Conservation (phyloP, 1,140 invertebrate species). For the Drosophila cardini region DNA sequence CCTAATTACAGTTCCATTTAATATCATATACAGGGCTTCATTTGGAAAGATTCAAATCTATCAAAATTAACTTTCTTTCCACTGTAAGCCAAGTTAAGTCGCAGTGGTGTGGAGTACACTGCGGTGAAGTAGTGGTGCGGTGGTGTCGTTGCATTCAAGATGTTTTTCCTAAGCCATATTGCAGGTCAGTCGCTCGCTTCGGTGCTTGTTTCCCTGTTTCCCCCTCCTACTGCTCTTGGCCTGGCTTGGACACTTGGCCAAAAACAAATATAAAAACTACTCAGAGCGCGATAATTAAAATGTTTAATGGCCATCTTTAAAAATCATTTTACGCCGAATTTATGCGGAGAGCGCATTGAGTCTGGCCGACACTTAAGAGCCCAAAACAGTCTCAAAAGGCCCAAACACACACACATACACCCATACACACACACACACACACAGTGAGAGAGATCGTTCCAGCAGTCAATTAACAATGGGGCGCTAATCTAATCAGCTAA, state of each 20-base stretch:
- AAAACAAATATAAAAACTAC: conserved; percentile 43
- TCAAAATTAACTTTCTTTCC: background rate
- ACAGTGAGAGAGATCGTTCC: conserved; percentile 14
- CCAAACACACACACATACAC: conserved; percentile 1
- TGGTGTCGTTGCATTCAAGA: conserved; percentile 2
- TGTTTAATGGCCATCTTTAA: conserved; percentile 77
- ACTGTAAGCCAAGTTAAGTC: conserved; percentile 24
- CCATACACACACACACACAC: background rate
- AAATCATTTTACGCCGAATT: conserved; percentile 80
- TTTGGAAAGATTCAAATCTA: too few species aligned
- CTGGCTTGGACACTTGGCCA: conserved; percentile 4
- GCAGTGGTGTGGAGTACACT: too few species aligned
- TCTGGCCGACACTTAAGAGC: conserved; percentile 26
- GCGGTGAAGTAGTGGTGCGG: background rate
- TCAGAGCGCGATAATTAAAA: conserved; percentile 70
- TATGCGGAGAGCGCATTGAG: conserved; percentile 40
- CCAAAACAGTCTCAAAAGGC: conserved; percentile 11
- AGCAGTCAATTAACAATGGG: conserved; percentile 56
- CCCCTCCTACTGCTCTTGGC: conserved; percentile 1
- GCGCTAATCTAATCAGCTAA: conserved; percentile 69
- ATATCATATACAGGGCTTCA: too few species aligned
- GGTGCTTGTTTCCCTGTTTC: conserved; percentile 26
- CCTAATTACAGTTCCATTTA: too few species aligned
- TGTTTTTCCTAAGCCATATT: conserved; percentile 14
- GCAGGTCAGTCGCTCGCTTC: conserved; percentile 51